Percentiles rank a stretch among this genome's conserved stretches.
phyloP scores from a whole-genome alignment of 2,888 invertebrate species.

The Nephrotoma appendiculata region DNA sequence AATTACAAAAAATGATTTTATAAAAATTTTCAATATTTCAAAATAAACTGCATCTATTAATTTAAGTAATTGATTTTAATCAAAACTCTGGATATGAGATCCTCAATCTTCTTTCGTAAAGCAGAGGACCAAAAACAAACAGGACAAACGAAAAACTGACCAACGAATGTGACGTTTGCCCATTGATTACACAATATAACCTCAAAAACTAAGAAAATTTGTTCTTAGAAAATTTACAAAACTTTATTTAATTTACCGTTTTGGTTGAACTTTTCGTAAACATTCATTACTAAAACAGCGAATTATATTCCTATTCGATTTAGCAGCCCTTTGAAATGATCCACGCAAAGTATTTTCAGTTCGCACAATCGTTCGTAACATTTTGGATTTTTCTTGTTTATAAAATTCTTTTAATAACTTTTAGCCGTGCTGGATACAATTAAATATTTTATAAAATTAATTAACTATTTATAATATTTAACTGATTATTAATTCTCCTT shows the following conservation, averaged over 20 bases:
- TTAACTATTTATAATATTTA: not conserved
- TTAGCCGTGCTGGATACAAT: not conserved
- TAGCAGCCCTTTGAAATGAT: constrained; percentile 42
- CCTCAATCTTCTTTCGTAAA: not conserved
- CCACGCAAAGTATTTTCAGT: constrained; percentile 47
- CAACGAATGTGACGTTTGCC: constrained; percentile 8
- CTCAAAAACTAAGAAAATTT: constrained; percentile 19
- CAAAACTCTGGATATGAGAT: not conserved
- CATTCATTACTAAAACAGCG: constrained; percentile 47
- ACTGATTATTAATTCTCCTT: not conserved
- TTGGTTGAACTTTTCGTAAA: constrained; percentile 42
- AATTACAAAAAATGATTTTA: not conserved
- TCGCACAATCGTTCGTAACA: constrained; percentile 63
- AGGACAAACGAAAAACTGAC: not conserved
- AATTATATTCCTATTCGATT: constrained; percentile 41
- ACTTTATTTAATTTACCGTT: constrained; percentile 32
- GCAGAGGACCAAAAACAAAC: not conserved
- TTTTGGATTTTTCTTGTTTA: constrained; percentile 19
- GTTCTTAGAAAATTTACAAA: not conserved
- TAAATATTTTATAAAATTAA: not conserved
- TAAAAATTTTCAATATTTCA: not conserved
- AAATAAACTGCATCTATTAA: not conserved
- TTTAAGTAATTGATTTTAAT: not conserved
- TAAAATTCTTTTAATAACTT: not conserved
- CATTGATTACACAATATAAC: constrained; percentile 31